Evolutionary conservation across 2,797 vertebrate species (phyloP).

Genomic region (Sebastes oblongus): DNA sequence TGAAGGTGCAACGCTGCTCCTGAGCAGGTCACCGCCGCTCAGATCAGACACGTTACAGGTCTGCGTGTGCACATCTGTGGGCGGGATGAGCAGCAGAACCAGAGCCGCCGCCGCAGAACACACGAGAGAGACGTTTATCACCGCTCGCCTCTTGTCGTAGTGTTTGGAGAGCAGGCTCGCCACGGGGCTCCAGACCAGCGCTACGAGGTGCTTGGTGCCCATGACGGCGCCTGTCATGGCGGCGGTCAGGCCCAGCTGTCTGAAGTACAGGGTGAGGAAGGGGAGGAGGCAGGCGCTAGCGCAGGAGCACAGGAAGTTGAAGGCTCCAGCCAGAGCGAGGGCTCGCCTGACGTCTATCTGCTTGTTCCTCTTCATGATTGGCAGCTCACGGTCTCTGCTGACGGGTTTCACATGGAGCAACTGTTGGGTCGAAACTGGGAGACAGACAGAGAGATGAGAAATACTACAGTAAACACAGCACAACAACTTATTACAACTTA

Average conservation of each 20-base stretch:
- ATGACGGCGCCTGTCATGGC: conserved; percentile 85
- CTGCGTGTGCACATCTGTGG: background rate
- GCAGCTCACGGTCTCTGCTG: background rate
- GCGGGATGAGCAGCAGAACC: conserved; percentile 82
- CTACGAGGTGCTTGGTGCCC: conserved; percentile 81
- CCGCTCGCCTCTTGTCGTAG: conserved; percentile 78
- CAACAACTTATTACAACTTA: too few relatives aligned
- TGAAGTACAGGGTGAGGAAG: conserved; percentile 89
- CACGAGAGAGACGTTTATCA: conserved; percentile 79
- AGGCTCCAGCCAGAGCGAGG: conserved; percentile 81
- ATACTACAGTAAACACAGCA: background rate
- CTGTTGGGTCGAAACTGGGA: background rate
- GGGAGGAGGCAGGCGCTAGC: conserved; percentile 83
- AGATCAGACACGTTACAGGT: conserved; percentile 71
- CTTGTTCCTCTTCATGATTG: conserved; percentile 82
- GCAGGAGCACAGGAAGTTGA: conserved; percentile 83
- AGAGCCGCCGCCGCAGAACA: conserved; percentile 79
- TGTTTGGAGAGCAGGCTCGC: conserved; percentile 79
- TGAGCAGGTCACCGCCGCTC: background rate
- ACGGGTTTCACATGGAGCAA: conserved; percentile 31
- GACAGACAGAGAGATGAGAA: background rate
- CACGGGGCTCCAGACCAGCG: conserved; percentile 81
- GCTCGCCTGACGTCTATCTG: conserved; percentile 86
- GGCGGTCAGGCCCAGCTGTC: conserved; percentile 85
- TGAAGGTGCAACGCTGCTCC: background rate